Base-by-base conservation (phyloP, 1,140 invertebrate genomes). In the Stegodyphus dumicola region DNA sequence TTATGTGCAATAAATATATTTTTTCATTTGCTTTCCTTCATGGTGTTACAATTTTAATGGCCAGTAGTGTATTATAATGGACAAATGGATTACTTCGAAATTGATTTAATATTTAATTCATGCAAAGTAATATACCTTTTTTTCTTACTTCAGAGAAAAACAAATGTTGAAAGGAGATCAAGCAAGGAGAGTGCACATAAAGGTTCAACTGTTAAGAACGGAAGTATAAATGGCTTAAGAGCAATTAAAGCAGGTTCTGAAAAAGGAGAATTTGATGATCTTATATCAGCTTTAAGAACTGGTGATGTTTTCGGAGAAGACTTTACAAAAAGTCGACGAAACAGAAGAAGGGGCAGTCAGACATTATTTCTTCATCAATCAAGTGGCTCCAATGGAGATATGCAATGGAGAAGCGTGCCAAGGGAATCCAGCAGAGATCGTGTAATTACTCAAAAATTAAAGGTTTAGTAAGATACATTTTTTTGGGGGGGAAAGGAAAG, bases 231-330 rank as follows among this genome's bases (percentile, higher is more conserved):
- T 86, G 88, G 87, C 0, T 54, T 86, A 66, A 84, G 84, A 60
- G 84, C 84, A 7, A 67, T 87, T 65, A 87, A 89, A 60, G 70
- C 87, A n/a, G 87, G 86, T 54, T 88, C 88, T 10, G 87, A 89
- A 73, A 90, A 91, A 84, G 91, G 91, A 64, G 98, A 99, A 91
- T 99, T 99, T 91, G 98, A 99, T 90, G 97, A 99, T 91, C 91
- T 99, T 53, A 99, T 99, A 89, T 98, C 96, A 5, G 98, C 98
- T 0, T 91, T 99, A 17, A 92, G 97, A 88, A 98, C 97, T 1
- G 98, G 98, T 0, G 98, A 99, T 90, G 97, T 99, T 0, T 99
- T 99, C 90, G 97, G 97, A 0, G 97, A 99, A 90, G 97, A 99
- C 90, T 96, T 99, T 87, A 96, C 96, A 52, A 97, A 97, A 90